Conservation (phyloP, 1,140 invertebrate species). For the Manduca sexta region DNA sequence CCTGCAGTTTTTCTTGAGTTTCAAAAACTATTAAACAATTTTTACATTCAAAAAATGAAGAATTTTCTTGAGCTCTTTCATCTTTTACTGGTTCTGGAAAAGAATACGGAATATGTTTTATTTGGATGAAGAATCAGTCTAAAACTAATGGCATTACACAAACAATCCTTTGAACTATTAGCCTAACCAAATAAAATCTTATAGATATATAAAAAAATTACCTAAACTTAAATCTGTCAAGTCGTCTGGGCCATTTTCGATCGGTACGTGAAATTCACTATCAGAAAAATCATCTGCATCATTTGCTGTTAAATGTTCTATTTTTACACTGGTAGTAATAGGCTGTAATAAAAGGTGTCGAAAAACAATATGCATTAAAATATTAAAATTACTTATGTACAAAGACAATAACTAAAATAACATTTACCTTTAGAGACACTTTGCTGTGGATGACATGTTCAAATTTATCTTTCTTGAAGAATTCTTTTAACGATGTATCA, state of each 20-base stretch:
- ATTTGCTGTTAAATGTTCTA: constrained; percentile 15
- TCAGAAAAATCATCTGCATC: constrained; percentile 23
- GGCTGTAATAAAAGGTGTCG: background rate
- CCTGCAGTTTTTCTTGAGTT: constrained; percentile 13
- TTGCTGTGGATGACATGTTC: background rate
- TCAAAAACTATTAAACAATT: constrained; percentile 19
- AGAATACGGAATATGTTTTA: background rate
- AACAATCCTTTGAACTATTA: too few relatives aligned
- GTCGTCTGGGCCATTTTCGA: constrained; percentile 3
- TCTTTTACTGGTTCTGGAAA: constrained; percentile 12
- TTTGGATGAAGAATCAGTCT: too few relatives aligned
- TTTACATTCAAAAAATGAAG: constrained; percentile 18
- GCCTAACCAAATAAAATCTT: too few relatives aligned
- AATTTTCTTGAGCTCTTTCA: constrained; percentile 1
- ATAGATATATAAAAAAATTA: background rate
- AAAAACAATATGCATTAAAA: background rate
- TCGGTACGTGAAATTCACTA: constrained; percentile 5
- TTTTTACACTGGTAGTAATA: constrained; percentile 11
- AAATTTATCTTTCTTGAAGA: constrained; percentile 28
- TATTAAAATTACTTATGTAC: too few relatives aligned
- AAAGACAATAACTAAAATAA: too few relatives aligned
- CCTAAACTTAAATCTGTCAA: constrained; percentile 1
- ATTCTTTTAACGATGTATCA: constrained; percentile 17
- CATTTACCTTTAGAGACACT: too few relatives aligned
- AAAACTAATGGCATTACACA: too few relatives aligned